These are phyloP conservation scores for Drosophila fuyamai DNA, from an alignment of 1,140 invertebrate genomes.

Conservation along the genomic window DNA sequence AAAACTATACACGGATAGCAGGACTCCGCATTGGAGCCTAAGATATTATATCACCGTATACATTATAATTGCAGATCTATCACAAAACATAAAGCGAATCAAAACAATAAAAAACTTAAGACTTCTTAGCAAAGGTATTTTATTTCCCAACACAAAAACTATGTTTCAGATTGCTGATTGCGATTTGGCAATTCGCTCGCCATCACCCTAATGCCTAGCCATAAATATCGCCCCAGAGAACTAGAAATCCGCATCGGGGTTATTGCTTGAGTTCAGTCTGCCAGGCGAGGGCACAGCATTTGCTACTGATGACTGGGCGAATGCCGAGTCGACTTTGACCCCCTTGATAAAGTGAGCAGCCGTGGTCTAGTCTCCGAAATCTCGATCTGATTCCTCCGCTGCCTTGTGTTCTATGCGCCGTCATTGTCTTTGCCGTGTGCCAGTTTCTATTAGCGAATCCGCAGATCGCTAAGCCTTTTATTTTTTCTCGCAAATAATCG, in stretches of 20 bases:
- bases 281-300: slow-evolving; percentile 47
- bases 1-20: slow-evolving; percentile 5
- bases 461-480: slow-evolving; percentile 35
- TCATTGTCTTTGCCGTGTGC: slow-evolving; percentile 39
- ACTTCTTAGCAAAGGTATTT: slow-evolving; percentile 34
- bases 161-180: background rate
- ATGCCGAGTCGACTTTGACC: slow-evolving; percentile 77
- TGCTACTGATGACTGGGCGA: slow-evolving; percentile 69
- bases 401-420: slow-evolving; percentile 36
- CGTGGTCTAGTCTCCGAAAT: slow-evolving; percentile 45
- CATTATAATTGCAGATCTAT: slow-evolving; percentile 41
- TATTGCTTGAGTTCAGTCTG: slow-evolving; percentile 55
- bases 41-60: slow-evolving; percentile 45
- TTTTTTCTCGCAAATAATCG: slow-evolving; percentile 40
- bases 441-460: slow-evolving; percentile 36
- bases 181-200: slow-evolving; percentile 29
- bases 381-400: slow-evolving; percentile 32
- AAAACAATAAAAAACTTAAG: slow-evolving; percentile 56
- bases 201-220: slow-evolving; percentile 46
- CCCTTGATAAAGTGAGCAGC: slow-evolving; percentile 57
- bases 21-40: slow-evolving; percentile 6
- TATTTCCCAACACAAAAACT: background rate
- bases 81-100: slow-evolving; percentile 38
- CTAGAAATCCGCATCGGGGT: slow-evolving; percentile 35
- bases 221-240: slow-evolving; percentile 37